These are phyloP conservation scores for Drosophila tanythrix DNA, from an alignment of 2,888 invertebrate species.

Conservation along the genomic window DNA sequence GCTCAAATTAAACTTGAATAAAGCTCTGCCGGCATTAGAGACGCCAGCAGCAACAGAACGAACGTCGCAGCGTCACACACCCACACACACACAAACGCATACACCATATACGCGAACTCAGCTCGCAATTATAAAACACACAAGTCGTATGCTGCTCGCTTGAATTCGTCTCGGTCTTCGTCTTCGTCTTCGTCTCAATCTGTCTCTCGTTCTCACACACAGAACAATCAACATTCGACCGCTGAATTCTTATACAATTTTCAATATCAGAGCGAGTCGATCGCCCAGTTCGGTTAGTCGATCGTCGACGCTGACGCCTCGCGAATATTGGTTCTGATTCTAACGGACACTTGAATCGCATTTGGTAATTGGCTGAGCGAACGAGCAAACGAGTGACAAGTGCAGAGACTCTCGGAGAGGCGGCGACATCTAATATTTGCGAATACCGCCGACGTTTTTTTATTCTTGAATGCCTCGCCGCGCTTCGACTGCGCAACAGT, in stretches of 20 bases:
- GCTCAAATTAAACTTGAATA: slow-evolving; percentile 67
- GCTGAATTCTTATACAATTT: slow-evolving; percentile 56
- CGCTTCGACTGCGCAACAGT: slow-evolving; percentile 47
- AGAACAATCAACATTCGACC: slow-evolving; percentile 41
- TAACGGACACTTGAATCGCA: slow-evolving; percentile 57
- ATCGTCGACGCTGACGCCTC: slow-evolving; percentile 27
- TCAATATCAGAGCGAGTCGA: slow-evolving; percentile 57
- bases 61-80: slow-evolving; percentile 42
- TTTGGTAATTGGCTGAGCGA: slow-evolving; percentile 53
- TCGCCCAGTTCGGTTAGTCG: slow-evolving; percentile 52
- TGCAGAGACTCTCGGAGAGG: slow-evolving; percentile 29
- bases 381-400: slow-evolving; percentile 46
- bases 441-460: slow-evolving; percentile 26
- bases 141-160: slow-evolving; percentile 17
- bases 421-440: slow-evolving; percentile 35
- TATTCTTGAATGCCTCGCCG: slow-evolving; percentile 6
- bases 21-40: slow-evolving; percentile 46
- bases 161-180: not conserved
- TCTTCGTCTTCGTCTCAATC: not conserved
- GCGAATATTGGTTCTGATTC: slow-evolving; percentile 58
- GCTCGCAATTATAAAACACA: slow-evolving; percentile 48
- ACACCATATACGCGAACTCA: slow-evolving; percentile 4
- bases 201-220: slow-evolving; percentile 11
- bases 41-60: slow-evolving; percentile 30
- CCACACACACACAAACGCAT: slow-evolving; percentile 28